Evolutionary conservation across 2,888 invertebrate species (phyloP).

Genomic region (Andrena chrysosceles): DNA sequence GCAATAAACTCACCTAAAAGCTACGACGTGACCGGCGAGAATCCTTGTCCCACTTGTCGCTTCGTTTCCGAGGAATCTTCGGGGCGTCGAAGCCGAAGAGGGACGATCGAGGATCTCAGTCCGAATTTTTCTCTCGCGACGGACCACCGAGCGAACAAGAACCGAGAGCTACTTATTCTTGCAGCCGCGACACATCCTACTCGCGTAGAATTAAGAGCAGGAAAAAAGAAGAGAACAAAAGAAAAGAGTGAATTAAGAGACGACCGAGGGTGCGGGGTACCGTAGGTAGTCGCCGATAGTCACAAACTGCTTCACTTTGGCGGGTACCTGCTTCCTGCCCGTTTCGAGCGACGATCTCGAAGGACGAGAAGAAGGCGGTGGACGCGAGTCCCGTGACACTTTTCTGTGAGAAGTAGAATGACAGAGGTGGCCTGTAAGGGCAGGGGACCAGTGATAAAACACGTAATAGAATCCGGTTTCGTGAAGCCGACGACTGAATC

Average conservation of each 20-base stretch:
- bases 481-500: conserved; percentile 72
- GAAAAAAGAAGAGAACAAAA: neutral
- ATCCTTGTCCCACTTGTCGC: neutral
- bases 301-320: neutral
- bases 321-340: neutral
- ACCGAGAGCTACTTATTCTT: conserved; percentile 48
- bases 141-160: neutral
- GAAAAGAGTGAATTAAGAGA: neutral
- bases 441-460: neutral
- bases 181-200: conserved; percentile 53
- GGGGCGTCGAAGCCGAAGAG: neutral
- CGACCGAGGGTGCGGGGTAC: neutral
- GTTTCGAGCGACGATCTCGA: neutral
- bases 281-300: neutral
- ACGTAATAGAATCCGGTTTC: conserved; percentile 53
- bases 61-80: neutral
- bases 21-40: neutral
- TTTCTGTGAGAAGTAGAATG: neutral
- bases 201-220: neutral
- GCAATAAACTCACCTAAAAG: neutral
- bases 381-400: neutral
- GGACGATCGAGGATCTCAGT: neutral
- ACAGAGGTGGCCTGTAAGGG: neutral
- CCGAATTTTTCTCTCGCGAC: neutral
- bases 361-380: neutral